phyloP scores from a whole-genome alignment of 2,797 vertebrate genomes.

The Muraenolepis orangiensis region DNA sequence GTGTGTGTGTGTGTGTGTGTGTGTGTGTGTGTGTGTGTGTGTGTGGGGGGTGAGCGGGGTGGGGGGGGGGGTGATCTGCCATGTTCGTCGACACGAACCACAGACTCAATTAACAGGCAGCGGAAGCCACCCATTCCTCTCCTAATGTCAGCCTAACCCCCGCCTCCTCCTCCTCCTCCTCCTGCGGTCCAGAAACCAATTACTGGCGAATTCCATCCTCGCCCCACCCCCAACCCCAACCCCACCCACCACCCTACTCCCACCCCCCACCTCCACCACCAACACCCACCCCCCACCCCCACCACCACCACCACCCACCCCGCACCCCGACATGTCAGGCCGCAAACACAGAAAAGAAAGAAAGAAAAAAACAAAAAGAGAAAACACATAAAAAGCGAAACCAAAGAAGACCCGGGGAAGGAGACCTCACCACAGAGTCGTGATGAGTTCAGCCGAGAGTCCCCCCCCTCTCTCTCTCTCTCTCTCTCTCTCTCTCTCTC shows the following conservation, averaged over 20 bases:
- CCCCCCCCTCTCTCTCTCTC: constrained; percentile 24
- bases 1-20: too few species aligned
- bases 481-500: background rate
- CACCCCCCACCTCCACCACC: too few species aligned
- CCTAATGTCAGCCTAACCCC: constrained; percentile 71
- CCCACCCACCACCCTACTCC: too few species aligned
- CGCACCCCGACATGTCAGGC: constrained; percentile 63
- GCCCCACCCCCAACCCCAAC: too few species aligned
- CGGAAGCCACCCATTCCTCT: constrained; percentile 55
- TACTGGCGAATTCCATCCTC: constrained; percentile 68
- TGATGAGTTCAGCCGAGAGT: too few species aligned
- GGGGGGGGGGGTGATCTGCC: constrained; percentile 11
- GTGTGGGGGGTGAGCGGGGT: background rate
- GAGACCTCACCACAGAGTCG: constrained; percentile 44
- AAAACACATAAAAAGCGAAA: background rate
- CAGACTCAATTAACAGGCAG: constrained; percentile 61
- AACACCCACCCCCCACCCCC: too few species aligned
- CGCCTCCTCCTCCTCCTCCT: background rate
- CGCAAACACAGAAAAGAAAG: constrained; percentile 40
- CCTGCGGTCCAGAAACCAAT: constrained; percentile 68
- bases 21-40: too few species aligned
- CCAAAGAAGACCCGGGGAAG: background rate
- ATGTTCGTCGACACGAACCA: constrained; percentile 56
- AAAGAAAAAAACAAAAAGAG: background rate
- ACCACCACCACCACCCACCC: too few species aligned